These are phyloP conservation scores for Mohoua ochrocephala DNA, from an alignment of 2,113 vertebrate genomes.

Conservation along the genomic window DNA sequence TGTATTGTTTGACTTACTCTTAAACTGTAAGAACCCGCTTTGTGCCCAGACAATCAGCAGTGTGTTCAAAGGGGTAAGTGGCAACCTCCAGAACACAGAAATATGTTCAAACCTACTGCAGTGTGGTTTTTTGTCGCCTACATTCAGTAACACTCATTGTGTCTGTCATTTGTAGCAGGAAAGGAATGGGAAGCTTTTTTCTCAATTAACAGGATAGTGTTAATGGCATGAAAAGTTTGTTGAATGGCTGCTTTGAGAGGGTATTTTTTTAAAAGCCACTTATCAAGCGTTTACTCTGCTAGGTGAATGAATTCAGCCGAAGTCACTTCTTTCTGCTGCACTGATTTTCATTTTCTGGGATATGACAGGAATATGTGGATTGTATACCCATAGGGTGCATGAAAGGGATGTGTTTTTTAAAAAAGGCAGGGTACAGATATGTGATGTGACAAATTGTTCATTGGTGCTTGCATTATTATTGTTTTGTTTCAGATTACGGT, in stretches of 20 bases:
- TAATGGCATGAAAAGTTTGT: background rate
- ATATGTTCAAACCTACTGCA: background rate
- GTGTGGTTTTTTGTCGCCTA: background rate
- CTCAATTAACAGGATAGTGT: background rate
- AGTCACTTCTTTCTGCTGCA: background rate
- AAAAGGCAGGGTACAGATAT: background rate
- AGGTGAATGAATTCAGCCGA: background rate
- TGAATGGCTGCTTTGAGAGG: background rate
- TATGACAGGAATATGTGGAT: background rate
- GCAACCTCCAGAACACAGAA: background rate
- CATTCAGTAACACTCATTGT: background rate
- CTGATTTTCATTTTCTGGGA: background rate
- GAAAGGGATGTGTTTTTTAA: background rate
- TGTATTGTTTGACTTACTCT: conserved; percentile 84
- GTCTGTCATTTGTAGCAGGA: background rate
- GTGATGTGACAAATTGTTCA: background rate
- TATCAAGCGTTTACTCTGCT: background rate
- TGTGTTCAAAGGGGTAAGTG: conserved; percentile 89
- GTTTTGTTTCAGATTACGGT: conserved; percentile 79
- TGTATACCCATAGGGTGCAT: background rate
- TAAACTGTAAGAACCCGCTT: conserved; percentile 73
- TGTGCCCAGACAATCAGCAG: conserved; percentile 80
- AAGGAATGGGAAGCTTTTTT: background rate
- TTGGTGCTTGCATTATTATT: background rate
- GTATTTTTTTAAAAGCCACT: background rate